Conservation (phyloP, 2,888 invertebrate genomes). For the Hemicrepidius hirtus region DNA sequence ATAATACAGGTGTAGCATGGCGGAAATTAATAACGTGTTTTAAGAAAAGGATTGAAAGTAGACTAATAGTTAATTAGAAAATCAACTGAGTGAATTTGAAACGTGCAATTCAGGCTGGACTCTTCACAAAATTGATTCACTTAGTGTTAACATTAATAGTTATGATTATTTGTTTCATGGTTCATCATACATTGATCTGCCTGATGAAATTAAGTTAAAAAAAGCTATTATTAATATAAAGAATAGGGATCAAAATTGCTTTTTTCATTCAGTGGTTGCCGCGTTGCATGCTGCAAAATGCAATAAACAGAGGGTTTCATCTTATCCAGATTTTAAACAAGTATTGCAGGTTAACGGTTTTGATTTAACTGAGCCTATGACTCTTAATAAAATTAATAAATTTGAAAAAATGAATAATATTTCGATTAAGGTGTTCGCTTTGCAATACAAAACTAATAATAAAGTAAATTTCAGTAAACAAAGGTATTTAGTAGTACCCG, state of each 20-base stretch:
- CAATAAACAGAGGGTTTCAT: not conserved
- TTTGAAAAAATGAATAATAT: constrained; percentile 4
- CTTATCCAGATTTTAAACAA: not conserved
- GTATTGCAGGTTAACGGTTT: not conserved
- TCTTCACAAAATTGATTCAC: not conserved
- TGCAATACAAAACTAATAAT: no score
- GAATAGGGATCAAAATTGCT: not conserved
- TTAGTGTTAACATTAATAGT: not conserved
- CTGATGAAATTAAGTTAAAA: not conserved
- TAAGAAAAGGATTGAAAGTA: not conserved
- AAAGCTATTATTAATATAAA: constrained; percentile 4
- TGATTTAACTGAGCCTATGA: not conserved
- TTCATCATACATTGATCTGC: not conserved
- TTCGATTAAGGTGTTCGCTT: constrained; percentile 1
- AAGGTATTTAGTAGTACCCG: no score
- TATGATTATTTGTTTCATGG: not conserved
- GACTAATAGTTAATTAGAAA: not conserved
- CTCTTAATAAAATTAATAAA: not conserved
- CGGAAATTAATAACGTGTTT: not conserved
- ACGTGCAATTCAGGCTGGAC: not conserved
- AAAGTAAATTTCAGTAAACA: no score
- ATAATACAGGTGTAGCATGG: not conserved
- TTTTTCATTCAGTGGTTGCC: not conserved
- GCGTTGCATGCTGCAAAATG: not conserved
- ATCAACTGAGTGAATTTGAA: not conserved